Evolutionary conservation across 2,113 vertebrate species (phyloP), one percentile per base, ranked within the genome.

Genomic region (Scomber japonicus): DNA sequence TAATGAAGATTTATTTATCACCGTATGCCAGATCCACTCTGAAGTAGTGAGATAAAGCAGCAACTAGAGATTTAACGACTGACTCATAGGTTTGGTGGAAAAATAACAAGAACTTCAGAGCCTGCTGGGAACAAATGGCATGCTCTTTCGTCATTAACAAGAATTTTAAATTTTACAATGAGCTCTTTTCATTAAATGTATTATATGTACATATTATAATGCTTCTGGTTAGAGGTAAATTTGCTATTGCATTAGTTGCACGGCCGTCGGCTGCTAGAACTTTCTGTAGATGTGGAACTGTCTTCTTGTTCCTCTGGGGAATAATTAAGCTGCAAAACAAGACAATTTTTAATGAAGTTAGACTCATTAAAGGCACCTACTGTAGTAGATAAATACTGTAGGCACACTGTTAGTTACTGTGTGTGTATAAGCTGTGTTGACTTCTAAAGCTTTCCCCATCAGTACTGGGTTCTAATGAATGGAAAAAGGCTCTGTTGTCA

Each of bases 241-340:
- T 54, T 46, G 24, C 27, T 54, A 13, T 35, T 65, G 0, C 15
- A 3, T 63, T 54, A 46, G 17, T 63, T 61, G 7, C 4, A 0
- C 31, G 17, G 3, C 30, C 5, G 57, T 55, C 70, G 3, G 45
- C 45, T 54, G 35, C 14, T 53, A 46, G 4, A 73, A 59, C 2
- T 35, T 73, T 75, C 35, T 35, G 11, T 53, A 16, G 45, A 60
- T 17, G 16, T 31, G 17, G 45, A 78, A 4, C 72, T 56, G 54
- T 35, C 46, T 35, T 50, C 27, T 60, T 1, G 0, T 68, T 77
- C 45, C 82, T 79, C 21, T n/a, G 16, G 53, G 69, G 49, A 88
- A 70, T 71, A 83, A 89, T 85, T 71, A 67, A 73, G 63, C 48
- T 53, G 62, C 55, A 65, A 50, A 40, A 53, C 56, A 63, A 35